Base-by-base conservation (phyloP, 2,113 vertebrate species). In the Prionailurus viverrinus region DNA sequence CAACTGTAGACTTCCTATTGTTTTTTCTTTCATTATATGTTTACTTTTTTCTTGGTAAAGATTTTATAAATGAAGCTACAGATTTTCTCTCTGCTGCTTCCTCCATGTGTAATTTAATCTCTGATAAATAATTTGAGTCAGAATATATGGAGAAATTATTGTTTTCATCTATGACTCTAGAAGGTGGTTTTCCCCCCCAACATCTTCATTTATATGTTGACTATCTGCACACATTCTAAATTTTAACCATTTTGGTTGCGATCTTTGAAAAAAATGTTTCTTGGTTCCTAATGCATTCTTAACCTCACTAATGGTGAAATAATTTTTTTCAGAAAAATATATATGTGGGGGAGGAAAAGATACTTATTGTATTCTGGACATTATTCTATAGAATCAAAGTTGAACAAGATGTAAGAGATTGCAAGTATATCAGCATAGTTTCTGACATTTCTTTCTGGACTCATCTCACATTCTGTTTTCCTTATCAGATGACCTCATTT, bases 311-410 rank as follows among this genome's bases (percentile, higher is more conserved):
- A 55, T 93, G 39, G 81, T 76, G 45, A 90, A 95, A 82, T 71
- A 36, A 82, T 95, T 97, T 94, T 41, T 92, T 36, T 83, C 53
- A 88, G 68, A 84, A 97, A 91, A 74, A 48, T 58, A 74, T 16
- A 23, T 71, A 88, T n/a, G n/a, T 68, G 31, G 51, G 4, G 2
- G 76, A 7, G 53, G 23, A 55, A 83, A 81, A 94, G 29, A 74
- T 71, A 81, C 19, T 74, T 78, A 78, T 27, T 27, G 80, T 51
- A 82, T 53, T 90, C 23, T 69, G 51, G 39, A 63, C 68, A 83
- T 53, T 89, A 73, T 51, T 66, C 73, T 86, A 39, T 82, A 25
- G 29, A 18, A 8, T 85, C 48, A 76, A 92, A 93, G 65, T 58
- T 71, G 88, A 88, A 53, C 29, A 96, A 31, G 82, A 88, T 79